Base-by-base conservation (phyloP, 2,888 invertebrate species). In the Timema podura region DNA sequence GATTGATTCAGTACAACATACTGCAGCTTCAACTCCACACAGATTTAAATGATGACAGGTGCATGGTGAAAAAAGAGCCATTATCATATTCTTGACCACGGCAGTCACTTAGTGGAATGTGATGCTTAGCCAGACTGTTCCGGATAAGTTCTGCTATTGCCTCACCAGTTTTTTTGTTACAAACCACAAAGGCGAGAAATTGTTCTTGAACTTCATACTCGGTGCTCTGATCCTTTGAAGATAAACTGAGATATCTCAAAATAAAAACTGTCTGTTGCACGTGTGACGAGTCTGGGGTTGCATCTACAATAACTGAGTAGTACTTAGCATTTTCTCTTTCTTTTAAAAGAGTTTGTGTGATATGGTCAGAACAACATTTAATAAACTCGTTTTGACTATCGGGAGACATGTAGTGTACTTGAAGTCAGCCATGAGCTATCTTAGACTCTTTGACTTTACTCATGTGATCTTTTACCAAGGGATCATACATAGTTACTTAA, bases 31-130 rank as follows among this genome's bases (percentile, higher is more conserved):
- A 15, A 16, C 6, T 16, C 54, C 54, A 15, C 15, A n/a, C 15
- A 54, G 64, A 30, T 65, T 65, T 15, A 44, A 65, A 13, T 6
- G 6, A 15, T 65, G 46, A 47, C 10, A 44, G 47, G 65, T 47
- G 46, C 45, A 65, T 7, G 46, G 65, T 13, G 45, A 46, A 47
- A 65, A 65, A 10, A 65, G 11, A 46, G 65, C 65, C 65, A 65
- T 65, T 65, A 65, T 65, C 65, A 65, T 65, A 65, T 46, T 47
- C 46, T 65, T 65, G 65, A 15, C 65, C 65, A 46, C 65, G 45
- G 15, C 65, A 65, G 47, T 6, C 65, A 5, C 45, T 45, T 5
- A 64, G 13, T 64, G 64, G 64, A 16, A 64, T 64, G 64, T 64
- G 8, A 15, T 64, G 6, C 3, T 64, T 64, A 8, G 64, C n/a